Base-by-base conservation (phyloP, 2,888 invertebrate species). In the Troides helena region DNA sequence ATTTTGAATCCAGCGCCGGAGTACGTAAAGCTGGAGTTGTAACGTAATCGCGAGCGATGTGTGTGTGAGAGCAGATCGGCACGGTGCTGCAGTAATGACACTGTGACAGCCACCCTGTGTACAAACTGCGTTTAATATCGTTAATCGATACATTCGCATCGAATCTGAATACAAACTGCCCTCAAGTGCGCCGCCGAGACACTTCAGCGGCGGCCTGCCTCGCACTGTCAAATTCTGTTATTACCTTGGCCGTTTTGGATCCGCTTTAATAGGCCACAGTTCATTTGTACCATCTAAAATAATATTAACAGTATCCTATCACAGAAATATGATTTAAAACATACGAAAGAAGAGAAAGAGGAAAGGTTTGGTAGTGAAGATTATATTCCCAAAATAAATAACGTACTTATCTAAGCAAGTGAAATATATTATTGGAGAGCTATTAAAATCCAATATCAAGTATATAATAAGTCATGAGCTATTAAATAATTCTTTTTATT, bases 41-140 rank as follows among this genome's bases (percentile, higher is more conserved):
- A 39, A 57, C 67, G 7, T 30, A 17, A 25, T 60, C 30, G 50
- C 65, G 70, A 69, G 73, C 73, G 76, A 76, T 80, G 79, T 82
- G 79, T 78, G 76, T 80, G 77, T 78, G 80, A 79, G 79, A 80
- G 75, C 77, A 78, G 78, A 76, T 78, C 79, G 80, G 81, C 80
- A 79, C 74, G 80, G 83, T 82, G 85, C 85, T 85, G 86, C 85
- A 84, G 83, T 88, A 89, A 86, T 87, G 87, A 86, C 85, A 81
- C 83, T 79, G 79, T 85, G 88, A 85, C 85, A 85, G 81, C 78
- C 78, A 80, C 78, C 78, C 78, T 81, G 80, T 82, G 82, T 80
- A 83, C 82, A 80, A 81, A 82, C 80, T 85, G 83, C 84, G 82
- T 84, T 86, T 83, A 81, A 82, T 85, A 84, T 83, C 79, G 83